Evolutionary conservation across 2,797 vertebrate species (phyloP), one percentile per base, ranked within the genome.

Genomic region (Propithecus perrieri): DNA sequence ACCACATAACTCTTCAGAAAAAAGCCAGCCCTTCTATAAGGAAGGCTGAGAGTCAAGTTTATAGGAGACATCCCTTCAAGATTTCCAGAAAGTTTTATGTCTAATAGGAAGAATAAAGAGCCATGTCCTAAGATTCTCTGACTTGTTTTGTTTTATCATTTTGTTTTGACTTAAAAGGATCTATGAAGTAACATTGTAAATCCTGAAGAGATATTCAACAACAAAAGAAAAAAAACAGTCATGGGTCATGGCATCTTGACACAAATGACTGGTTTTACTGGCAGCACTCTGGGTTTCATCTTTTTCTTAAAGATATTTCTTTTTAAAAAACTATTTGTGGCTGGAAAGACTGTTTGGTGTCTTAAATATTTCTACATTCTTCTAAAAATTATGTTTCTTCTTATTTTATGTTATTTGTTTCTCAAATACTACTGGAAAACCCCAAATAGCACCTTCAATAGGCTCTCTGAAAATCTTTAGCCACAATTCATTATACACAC

Each of bases 381-480:
- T 84, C 55, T 67, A 50, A 50, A 76, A 85, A 10, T 72, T 71
- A 76, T 67, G 38, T 41, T 50, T 35, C 20, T 65, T 85, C 12
- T 95, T 75, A 75, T 55, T 75, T 46, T 81, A 9, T 75, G 26
- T 85, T 26, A 38, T 48, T 84, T 20, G 78, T 65, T 69, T 81
- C 12, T 91, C 18, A 80, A 28, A 20, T 46, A 48, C 43, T 91
- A 79, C 26, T 61, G 69, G 65, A 93, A 75, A 48, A 69, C 20
- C 2, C 38, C 50, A 88, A 79, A 89, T 57, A 91, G 11, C 38
- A 78, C 53, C 38, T 72, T 75, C 12, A 59, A 10, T 10, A 28
- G 35, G 9, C 4, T 53, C 41, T 43, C 48, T 75, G 33, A 75
- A 95, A 93, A 63, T 43, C 50, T 85, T 74, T 61, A 71, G 35